phyloP scores from a whole-genome alignment of 2,888 invertebrate species.

The Athalia rosae region DNA sequence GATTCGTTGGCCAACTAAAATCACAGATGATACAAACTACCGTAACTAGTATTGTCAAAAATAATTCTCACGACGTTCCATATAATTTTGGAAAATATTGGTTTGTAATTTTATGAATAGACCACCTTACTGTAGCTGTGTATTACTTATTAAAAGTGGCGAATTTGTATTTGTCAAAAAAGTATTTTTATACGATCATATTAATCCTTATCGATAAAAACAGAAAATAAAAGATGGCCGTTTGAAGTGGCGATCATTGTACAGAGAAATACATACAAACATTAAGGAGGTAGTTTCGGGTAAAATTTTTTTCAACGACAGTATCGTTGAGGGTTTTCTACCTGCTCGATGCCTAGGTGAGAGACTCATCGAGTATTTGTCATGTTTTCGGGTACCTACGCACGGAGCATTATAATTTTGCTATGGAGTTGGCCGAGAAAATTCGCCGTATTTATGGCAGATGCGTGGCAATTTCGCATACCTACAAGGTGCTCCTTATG shows the following conservation, averaged over 20 bases:
- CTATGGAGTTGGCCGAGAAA: not conserved
- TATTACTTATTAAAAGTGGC: too few relatives aligned
- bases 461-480: not conserved
- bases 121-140: too few relatives aligned
- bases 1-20: not conserved
- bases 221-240: not conserved
- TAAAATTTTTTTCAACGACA: conserved; percentile 5
- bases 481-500: not conserved
- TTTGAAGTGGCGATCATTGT: not conserved
- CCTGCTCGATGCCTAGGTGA: conserved; percentile 21
- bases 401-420: conserved; percentile 1
- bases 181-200: too few relatives aligned
- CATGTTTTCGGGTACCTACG: conserved; percentile 18
- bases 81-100: too few relatives aligned
- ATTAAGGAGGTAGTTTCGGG: not conserved
- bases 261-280: not conserved
- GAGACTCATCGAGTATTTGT: conserved; percentile 32
- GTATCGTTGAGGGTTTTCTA: conserved; percentile 18
- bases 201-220: too few relatives aligned
- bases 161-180: too few relatives aligned
- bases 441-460: conserved; percentile 37
- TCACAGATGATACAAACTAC: not conserved
- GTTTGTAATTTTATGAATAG: too few relatives aligned
- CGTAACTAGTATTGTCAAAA: too few relatives aligned
- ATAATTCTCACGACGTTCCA: too few relatives aligned